Conservation (phyloP, 2,113 vertebrate species). For the Cettia cetti region DNA sequence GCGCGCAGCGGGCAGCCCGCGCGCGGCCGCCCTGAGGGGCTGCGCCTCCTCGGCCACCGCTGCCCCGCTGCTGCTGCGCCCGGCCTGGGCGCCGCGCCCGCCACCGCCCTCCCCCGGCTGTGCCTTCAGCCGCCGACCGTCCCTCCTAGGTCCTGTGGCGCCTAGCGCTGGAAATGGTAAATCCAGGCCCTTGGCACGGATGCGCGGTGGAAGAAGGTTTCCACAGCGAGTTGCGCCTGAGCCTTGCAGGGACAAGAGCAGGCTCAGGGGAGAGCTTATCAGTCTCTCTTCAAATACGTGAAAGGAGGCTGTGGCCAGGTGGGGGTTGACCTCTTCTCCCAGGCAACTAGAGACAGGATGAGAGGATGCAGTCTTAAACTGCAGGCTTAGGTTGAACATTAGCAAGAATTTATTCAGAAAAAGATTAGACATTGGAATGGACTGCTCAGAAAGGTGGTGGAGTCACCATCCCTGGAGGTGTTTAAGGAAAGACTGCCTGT, state of each 20-base stretch:
- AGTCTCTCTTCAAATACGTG: neutral
- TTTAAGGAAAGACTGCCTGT: neutral
- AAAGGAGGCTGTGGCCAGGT: neutral
- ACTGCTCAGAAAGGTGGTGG: neutral
- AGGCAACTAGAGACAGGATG: no score
- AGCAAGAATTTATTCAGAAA: neutral
- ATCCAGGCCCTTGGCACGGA: slow-evolving; percentile 27
- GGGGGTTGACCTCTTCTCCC: neutral
- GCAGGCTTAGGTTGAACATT: neutral
- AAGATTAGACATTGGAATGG: neutral
- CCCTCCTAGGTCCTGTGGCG: slow-evolving; percentile 18
- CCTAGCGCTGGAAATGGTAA: slow-evolving; percentile 32
- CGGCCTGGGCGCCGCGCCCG: neutral
- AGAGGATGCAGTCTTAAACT: neutral
- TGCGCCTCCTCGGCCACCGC: neutral
- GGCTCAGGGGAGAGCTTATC: neutral
- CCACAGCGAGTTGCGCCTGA: neutral
- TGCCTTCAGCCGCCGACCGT: neutral
- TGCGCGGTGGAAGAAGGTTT: neutral
- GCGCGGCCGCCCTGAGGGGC: neutral
- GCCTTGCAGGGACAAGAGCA: neutral
- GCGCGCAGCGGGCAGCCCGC: no score
- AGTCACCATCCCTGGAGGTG: neutral
- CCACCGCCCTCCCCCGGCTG: neutral
- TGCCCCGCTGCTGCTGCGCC: neutral